Evolutionary conservation across 2,113 vertebrate species (phyloP).

Genomic region (Equus quagga): DNA sequence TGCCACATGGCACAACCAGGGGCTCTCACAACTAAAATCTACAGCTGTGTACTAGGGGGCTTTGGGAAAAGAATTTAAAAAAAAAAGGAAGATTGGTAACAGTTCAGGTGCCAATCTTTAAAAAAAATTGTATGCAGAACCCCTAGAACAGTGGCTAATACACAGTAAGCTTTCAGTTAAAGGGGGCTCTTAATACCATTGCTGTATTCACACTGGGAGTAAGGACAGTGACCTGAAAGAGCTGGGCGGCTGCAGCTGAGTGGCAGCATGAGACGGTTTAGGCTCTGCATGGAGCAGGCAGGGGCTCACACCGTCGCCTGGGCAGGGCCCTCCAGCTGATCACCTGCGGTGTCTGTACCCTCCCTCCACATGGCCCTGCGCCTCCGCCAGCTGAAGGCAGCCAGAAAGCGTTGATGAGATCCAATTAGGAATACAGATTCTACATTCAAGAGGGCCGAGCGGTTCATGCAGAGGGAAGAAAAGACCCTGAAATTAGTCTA

Average conservation of each 20-base stretch:
- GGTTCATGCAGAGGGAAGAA: conserved; percentile 11
- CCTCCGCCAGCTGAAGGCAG: conserved; percentile 75
- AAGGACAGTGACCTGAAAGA: background rate
- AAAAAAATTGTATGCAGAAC: background rate
- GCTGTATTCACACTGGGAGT: background rate
- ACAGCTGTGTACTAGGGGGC: too few relatives aligned
- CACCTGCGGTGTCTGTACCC: background rate
- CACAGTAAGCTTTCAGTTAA: background rate
- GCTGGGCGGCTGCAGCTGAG: too few relatives aligned
- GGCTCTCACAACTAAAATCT: too few relatives aligned
- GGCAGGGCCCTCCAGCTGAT: conserved; percentile 38
- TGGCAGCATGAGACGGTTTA: background rate
- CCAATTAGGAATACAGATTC: conserved; percentile 81
- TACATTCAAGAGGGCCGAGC: conserved; percentile 22
- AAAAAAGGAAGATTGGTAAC: too few relatives aligned
- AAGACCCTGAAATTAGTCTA: conserved; percentile 78
- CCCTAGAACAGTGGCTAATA: background rate
- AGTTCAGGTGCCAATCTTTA: too few relatives aligned
- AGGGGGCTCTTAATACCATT: too few relatives aligned
- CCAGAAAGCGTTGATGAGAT: conserved; percentile 79
- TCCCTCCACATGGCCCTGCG: background rate
- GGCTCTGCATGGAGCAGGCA: background rate
- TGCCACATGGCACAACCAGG: too few relatives aligned
- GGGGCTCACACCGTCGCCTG: background rate
- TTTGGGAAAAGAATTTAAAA: too few relatives aligned